Evolutionary conservation across 1,140 invertebrate genomes (phyloP), one percentile per base, ranked within the genome.

Genomic region (Chelonus insularis): DNA sequence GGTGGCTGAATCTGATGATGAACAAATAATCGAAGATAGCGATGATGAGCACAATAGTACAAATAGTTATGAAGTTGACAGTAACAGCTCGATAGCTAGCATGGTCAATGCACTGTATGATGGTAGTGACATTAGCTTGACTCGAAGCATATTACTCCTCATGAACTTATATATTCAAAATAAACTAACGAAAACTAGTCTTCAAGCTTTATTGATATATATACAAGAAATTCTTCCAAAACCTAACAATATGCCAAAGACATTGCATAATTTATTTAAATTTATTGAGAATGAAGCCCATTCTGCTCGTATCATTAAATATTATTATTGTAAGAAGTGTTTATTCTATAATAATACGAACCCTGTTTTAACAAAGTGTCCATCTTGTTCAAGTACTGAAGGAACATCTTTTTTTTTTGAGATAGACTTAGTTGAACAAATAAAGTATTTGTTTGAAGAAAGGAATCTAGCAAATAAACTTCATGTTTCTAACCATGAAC

Each of bases 251-350:
- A 34, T 61, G 11, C 58, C 61, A 14, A 48, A 58, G 36, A 66
- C 54, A 20, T 47, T 51, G 18, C 50, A 67, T 52, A 41, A 59
- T 41, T 25, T 67, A 18, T 45, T 25, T 8, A 57, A 64, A 39
- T 55, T 67, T n/a, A 23, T 67, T 11, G 43, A 57, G 1, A 41
- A 54, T 41, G 14, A 58, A 50, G 34, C 55, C 9, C 43, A 11
- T 32, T 16, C 12, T 3, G 37, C 16, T 34, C 16, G 54, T 25
- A 52, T 60, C 12, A 55, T 45, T 36, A 60, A 68, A 59, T 57
- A 68, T 45, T 34, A 48, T 16, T 58, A 60, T 55, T 68, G 66
- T 45, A 61, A 68, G 48, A 36, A 50, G 21, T 68, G 66, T 54
- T 41, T 11, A 18, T 7, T 25, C 9, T 65, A 65, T 50, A 57